A percentile compares a stretch with the other conserved stretches of the same genome.
Conservation (phyloP, 1,140 invertebrate species). For the Tribolium castaneum region DNA sequence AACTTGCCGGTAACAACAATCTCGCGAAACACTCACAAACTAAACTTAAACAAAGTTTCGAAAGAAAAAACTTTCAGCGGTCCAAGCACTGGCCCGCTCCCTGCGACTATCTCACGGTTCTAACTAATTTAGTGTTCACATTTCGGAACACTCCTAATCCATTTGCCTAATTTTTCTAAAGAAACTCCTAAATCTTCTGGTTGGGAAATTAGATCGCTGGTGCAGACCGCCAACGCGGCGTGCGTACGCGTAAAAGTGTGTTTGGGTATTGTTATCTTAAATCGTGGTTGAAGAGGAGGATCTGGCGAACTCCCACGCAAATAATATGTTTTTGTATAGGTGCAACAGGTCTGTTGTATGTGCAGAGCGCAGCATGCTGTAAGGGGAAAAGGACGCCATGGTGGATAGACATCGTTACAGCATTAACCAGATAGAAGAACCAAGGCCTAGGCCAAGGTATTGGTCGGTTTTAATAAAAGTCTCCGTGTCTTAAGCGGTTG, state of each 20-base stretch:
- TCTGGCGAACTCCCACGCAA: not conserved
- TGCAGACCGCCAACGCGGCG: too few relatives aligned
- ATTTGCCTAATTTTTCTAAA: not conserved
- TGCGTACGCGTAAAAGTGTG: not conserved
- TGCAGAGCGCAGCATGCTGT: conserved; percentile 39
- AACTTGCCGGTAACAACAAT: not conserved
- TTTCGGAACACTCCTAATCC: not conserved
- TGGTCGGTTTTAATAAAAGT: not conserved
- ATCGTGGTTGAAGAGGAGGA: not conserved
- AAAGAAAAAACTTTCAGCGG: too few relatives aligned
- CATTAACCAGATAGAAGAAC: conserved; percentile 45
- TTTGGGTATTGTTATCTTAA: not conserved
- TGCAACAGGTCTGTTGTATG: conserved; percentile 28
- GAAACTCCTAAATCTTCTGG: not conserved
- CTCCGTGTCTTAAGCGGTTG: not conserved
- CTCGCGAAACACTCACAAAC: not conserved
- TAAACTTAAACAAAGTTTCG: not conserved
- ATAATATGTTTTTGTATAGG: conserved; percentile 29
- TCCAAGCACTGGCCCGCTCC: not conserved
- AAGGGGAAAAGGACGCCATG: conserved; percentile 40
- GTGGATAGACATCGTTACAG: conserved; percentile 49
- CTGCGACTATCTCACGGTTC: not conserved
- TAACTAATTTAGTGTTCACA: not conserved
- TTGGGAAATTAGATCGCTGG: not conserved
- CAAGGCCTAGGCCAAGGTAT: conserved; percentile 42